Conservation (phyloP, 1,140 invertebrate genomes). For the Drosophila mojavensis region DNA sequence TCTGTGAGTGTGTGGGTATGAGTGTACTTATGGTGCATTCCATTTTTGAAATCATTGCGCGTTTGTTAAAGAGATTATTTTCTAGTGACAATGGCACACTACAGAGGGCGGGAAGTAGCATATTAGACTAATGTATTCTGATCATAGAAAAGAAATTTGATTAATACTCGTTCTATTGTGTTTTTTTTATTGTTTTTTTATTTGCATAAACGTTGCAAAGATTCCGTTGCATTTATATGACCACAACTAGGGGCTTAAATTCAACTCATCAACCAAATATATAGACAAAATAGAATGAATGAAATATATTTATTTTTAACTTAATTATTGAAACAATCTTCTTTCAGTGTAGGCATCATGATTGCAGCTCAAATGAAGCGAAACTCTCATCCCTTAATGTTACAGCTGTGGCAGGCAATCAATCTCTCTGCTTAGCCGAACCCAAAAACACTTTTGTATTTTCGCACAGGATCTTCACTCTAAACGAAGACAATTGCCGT, state of each 20-base stretch:
- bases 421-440: conserved; percentile 3
- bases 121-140: background rate
- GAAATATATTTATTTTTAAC: background rate
- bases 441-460: background rate
- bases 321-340: background rate
- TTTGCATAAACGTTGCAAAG: background rate
- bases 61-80: conserved; percentile 52
- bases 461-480: conserved; percentile 9
- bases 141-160: conserved; percentile 3
- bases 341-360: background rate
- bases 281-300: no score
- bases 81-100: conserved; percentile 57
- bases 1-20: conserved; percentile 22
- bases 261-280: no score
- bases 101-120: background rate
- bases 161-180: background rate
- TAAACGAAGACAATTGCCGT: background rate
- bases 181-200: no score
- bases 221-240: background rate
- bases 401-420: background rate
- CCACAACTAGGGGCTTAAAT: no score
- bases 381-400: conserved; percentile 14
- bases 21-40: conserved; percentile 40
- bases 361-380: background rate
- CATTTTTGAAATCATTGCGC: conserved; percentile 57